Conservation (phyloP, 2,797 vertebrate species). For the Cryptoblepharus egeriae region DNA sequence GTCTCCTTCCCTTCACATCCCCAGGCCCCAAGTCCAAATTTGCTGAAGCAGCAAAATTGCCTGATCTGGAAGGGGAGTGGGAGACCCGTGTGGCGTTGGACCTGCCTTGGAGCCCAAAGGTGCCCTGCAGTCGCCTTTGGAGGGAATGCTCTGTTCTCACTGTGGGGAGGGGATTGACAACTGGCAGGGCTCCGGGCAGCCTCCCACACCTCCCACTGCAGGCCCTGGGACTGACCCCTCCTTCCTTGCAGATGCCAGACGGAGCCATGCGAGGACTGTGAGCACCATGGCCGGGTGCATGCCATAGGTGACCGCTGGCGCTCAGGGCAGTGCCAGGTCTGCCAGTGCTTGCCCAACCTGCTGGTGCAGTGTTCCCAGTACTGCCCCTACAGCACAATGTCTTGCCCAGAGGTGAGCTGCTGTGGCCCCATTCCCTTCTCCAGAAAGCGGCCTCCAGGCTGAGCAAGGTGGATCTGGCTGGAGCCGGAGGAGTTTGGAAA, state of each 20-base stretch:
- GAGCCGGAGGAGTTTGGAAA: too few species aligned
- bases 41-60: too few species aligned
- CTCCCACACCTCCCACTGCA: too few species aligned
- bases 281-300: conserved; percentile 74
- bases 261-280: conserved; percentile 82
- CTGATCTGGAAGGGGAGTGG: too few species aligned
- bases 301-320: conserved; percentile 84
- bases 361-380: conserved; percentile 80
- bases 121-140: too few species aligned
- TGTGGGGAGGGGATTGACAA: too few species aligned
- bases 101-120: too few species aligned
- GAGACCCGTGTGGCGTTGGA: too few species aligned
- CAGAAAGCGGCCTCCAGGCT: background rate
- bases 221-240: background rate
- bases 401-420: conserved; percentile 85
- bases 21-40: too few species aligned
- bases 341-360: conserved; percentile 82
- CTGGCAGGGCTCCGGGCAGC: too few species aligned
- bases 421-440: fast-evolving
- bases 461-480: background rate
- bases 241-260: conserved; percentile 83
- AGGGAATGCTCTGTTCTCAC: too few species aligned
- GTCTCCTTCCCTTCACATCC: too few species aligned
- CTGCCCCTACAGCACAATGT: conserved; percentile 75
- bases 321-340: conserved; percentile 80